These are phyloP conservation scores for Lithobates pipiens DNA, from an alignment of 2,797 vertebrate species.

Conservation along the genomic window DNA sequence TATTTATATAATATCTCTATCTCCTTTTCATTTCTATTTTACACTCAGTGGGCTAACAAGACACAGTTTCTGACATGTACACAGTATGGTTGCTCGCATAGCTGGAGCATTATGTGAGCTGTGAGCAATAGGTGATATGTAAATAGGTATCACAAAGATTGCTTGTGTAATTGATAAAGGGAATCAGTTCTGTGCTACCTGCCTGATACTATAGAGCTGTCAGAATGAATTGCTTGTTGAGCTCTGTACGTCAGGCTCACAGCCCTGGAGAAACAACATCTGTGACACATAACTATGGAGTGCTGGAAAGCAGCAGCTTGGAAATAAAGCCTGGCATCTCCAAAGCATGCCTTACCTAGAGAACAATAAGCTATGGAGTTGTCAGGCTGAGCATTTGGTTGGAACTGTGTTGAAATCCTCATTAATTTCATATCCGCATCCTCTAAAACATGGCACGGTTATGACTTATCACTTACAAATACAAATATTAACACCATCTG, in stretches of 20 bases:
- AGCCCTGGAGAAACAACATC: slow-evolving; percentile 29
- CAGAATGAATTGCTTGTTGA: not conserved
- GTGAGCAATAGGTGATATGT: not conserved
- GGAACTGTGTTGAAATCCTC: not conserved
- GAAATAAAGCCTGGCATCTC: slow-evolving; percentile 19
- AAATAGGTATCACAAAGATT: not conserved
- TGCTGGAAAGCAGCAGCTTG: slow-evolving; percentile 26
- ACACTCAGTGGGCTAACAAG: too few species aligned
- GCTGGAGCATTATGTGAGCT: not conserved
- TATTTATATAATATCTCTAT: too few species aligned
- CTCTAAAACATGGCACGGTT: not conserved
- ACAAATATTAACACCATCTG: too few species aligned
- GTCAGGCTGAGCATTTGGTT: not conserved
- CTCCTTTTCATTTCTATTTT: too few species aligned
- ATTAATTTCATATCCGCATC: not conserved
- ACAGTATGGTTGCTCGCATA: not conserved
- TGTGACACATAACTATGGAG: slow-evolving; percentile 13
- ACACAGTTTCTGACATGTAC: too few species aligned
- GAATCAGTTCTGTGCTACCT: not conserved
- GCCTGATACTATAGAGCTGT: slow-evolving; percentile 27
- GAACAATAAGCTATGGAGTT: not conserved
- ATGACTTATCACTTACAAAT: too few species aligned
- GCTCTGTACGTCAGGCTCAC: not conserved
- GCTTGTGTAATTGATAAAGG: slow-evolving; percentile 8
- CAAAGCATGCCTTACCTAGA: not conserved